Evolutionary conservation across 1,140 invertebrate genomes (phyloP).

Genomic region (Lepidotrigona ventralis): DNA sequence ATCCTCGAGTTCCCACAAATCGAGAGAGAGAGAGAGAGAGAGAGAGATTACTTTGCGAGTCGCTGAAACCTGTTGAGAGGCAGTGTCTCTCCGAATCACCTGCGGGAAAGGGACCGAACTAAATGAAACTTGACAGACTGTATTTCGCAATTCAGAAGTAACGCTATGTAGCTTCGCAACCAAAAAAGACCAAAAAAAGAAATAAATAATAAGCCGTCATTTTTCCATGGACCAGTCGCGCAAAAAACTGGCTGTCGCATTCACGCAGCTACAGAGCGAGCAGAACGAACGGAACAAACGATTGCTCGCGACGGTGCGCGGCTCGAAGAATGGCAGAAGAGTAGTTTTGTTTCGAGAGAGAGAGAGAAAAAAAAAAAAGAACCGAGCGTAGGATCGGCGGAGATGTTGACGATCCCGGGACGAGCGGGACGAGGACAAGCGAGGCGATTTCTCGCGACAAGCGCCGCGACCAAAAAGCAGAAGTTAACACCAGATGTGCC

Average conservation of each 20-base stretch:
- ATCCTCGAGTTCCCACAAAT: too few relatives aligned
- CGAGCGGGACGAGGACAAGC: not conserved
- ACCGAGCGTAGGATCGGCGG: constrained; percentile 10
- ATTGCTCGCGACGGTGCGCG: not conserved
- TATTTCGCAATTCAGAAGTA: not conserved
- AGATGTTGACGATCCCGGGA: not conserved
- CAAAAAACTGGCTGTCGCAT: constrained; percentile 4
- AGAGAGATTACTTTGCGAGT: not conserved
- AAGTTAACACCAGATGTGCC: constrained; percentile 56
- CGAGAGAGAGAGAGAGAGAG: too few relatives aligned
- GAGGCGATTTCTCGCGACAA: constrained; percentile 42
- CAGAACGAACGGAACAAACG: not conserved
- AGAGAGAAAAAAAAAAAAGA: not conserved
- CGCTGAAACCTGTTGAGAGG: not conserved
- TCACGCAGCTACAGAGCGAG: not conserved
- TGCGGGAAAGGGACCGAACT: not conserved
- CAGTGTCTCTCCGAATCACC: not conserved
- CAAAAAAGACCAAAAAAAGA: not conserved
- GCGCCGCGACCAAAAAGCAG: constrained; percentile 31
- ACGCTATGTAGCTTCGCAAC: not conserved
- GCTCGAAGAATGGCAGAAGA: not conserved
- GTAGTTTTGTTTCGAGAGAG: not conserved
- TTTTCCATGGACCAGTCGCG: not conserved
- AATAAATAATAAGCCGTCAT: not conserved
- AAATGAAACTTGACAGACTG: constrained; percentile 6